These are phyloP conservation scores for Aegotheles bennettii DNA, from an alignment of 2,113 vertebrate genomes.

Conservation along the genomic window DNA sequence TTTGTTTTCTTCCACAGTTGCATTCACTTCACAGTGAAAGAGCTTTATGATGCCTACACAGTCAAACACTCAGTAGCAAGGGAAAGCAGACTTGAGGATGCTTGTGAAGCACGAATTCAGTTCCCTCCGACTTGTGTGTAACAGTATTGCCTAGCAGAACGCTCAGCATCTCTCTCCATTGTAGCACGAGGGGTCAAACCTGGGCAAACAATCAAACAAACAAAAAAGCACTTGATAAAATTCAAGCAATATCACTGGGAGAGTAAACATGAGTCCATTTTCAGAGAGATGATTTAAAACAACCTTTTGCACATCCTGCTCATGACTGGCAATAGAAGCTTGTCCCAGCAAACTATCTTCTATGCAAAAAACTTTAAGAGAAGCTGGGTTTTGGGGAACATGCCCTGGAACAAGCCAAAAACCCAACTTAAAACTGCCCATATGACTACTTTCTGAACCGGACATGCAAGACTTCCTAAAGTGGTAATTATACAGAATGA, in stretches of 20 bases:
- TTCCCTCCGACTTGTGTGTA: background rate
- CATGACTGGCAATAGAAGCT: background rate
- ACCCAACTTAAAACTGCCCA: slow-evolving; percentile 27
- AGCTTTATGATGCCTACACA: background rate
- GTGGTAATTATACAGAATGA: background rate
- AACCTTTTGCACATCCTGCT: background rate
- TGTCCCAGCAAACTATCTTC: background rate
- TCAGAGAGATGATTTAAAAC: background rate
- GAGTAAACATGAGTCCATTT: background rate
- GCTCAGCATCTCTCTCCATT: background rate
- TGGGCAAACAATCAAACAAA: background rate
- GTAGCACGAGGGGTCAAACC: background rate
- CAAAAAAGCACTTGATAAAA: background rate
- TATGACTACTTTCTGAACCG: background rate
- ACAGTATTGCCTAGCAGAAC: background rate
- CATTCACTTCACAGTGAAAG: background rate
- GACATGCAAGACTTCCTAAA: slow-evolving; percentile 41
- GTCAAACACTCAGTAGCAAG: background rate
- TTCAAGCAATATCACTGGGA: background rate
- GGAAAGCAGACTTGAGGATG: background rate
- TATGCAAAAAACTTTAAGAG: background rate
- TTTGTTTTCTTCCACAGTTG: background rate
- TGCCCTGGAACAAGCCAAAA: background rate
- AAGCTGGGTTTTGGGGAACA: slow-evolving; percentile 2
- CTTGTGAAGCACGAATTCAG: background rate